These are phyloP conservation scores for Cotesia congregata DNA, from an alignment of 2,888 invertebrate species.

Conservation along the genomic window DNA sequence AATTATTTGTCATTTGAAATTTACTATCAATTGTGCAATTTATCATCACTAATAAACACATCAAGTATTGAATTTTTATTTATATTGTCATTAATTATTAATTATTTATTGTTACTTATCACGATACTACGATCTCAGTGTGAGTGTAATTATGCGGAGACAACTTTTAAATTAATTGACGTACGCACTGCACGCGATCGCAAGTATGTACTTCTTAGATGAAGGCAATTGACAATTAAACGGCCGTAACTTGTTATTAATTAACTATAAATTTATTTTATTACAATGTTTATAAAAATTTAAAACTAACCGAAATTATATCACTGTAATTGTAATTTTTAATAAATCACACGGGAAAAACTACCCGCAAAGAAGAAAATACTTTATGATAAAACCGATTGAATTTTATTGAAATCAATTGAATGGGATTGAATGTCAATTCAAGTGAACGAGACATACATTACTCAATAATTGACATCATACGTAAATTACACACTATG, in stretches of 20 bases:
- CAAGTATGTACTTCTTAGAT: background rate
- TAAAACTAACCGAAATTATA: background rate
- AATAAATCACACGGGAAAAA: background rate
- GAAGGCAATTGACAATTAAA: background rate
- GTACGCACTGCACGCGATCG: background rate
- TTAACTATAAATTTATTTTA: too few species aligned
- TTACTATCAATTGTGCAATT: background rate
- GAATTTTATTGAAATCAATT: background rate
- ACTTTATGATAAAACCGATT: background rate
- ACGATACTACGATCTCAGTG: background rate
- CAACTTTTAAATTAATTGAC: background rate
- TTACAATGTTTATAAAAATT: too few species aligned
- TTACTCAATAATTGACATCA: background rate
- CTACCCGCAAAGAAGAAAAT: background rate
- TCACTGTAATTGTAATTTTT: background rate
- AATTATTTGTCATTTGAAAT: background rate
- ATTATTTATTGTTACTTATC: background rate
- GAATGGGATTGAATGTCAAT: background rate
- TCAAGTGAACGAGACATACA: background rate
- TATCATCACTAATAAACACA: background rate
- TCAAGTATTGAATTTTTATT: background rate
- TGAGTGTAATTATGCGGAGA: background rate
- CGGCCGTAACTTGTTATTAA: too few species aligned
- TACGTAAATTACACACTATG: background rate
- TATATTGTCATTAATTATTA: background rate